Evolutionary conservation across 2,888 invertebrate genomes (phyloP).

Genomic region (Tillus elongatus): DNA sequence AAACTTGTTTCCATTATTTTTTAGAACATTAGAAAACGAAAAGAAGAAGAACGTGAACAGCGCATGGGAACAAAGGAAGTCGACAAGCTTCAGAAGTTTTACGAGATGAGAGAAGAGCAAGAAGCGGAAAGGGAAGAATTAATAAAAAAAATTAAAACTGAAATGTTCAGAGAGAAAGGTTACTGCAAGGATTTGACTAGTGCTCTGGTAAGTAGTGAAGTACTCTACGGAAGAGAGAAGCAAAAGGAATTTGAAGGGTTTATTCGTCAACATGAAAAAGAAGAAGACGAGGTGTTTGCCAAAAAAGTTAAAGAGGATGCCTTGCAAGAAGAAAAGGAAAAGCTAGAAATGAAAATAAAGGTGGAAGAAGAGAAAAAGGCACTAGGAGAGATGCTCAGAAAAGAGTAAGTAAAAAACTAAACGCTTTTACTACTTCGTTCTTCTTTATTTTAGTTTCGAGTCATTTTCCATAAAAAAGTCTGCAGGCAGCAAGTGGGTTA

Average conservation of each 20-base stretch:
- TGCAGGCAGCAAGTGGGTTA: no score
- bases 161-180: slow-evolving; percentile 1
- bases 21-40: neutral
- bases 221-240: neutral
- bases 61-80: neutral
- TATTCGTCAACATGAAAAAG: neutral
- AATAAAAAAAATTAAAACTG: neutral
- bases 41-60: neutral
- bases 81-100: neutral
- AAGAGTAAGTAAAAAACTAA: no score
- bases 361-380: slow-evolving; percentile 1
- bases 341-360: neutral
- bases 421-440: no score
- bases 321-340: neutral
- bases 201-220: neutral
- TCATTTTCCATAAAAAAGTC: no score
- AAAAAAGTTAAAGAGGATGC: slow-evolving; percentile 1
- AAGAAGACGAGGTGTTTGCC: slow-evolving; percentile 1
- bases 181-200: neutral
- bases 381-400: no score
- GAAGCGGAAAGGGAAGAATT: neutral
- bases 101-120: neutral
- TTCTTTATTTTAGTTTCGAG: no score
- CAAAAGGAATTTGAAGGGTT: neutral
- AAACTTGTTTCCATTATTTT: neutral